Percentiles rank a stretch among this genome's conserved stretches.
These are phyloP conservation scores for Rostratula benghalensis DNA, from an alignment of 2,113 vertebrate species.

Conservation along the genomic window DNA sequence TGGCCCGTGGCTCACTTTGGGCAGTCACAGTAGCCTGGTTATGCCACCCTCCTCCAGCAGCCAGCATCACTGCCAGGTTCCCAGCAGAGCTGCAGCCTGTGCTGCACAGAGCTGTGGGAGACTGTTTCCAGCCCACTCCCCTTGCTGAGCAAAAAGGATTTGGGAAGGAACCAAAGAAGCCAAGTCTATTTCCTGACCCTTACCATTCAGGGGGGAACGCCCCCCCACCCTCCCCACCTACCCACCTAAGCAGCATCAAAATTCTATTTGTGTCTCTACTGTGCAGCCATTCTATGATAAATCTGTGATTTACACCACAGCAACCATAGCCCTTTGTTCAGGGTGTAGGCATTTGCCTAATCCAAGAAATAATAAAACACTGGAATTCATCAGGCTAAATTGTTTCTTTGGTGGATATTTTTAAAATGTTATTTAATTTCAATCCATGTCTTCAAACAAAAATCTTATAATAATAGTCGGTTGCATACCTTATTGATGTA, in stretches of 20 bases:
- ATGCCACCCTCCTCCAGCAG: background rate
- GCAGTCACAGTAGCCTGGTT: background rate
- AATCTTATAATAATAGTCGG: background rate
- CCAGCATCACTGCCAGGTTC: background rate
- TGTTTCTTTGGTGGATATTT: background rate
- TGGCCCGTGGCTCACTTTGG: background rate
- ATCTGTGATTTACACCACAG: background rate
- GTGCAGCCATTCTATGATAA: background rate
- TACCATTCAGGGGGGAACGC: accelerated
- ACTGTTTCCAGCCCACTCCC: background rate
- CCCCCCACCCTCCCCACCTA: no score
- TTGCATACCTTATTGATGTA: background rate
- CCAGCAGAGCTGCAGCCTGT: background rate
- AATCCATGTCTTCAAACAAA: accelerated
- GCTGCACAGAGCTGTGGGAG: background rate
- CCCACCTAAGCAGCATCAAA: background rate
- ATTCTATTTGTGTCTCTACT: background rate
- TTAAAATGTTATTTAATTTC: background rate
- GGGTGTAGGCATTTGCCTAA: background rate
- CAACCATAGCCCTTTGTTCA: background rate
- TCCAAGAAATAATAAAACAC: background rate
- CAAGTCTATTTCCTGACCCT: background rate
- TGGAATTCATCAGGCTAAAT: background rate
- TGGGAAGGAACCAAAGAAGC: background rate
- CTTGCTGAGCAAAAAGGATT: background rate